phyloP scores from a whole-genome alignment of 2,113 vertebrate species.

The Nannospalax galili region DNA sequence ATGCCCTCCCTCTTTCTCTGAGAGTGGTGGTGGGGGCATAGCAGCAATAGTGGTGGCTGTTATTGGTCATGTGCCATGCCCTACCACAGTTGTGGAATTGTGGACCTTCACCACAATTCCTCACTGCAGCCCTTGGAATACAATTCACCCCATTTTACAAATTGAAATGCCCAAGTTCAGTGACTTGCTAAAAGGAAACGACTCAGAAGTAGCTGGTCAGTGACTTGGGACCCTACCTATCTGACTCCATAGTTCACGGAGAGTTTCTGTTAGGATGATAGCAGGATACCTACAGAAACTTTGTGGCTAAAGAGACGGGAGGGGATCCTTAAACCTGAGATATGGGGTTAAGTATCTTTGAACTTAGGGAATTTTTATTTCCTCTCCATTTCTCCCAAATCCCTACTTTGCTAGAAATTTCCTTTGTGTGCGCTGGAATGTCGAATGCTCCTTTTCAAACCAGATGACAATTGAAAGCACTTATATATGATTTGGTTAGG shows the following conservation, averaged over 20 bases:
- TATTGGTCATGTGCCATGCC: background rate
- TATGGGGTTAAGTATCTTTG: fast-evolving
- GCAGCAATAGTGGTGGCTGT: too few relatives aligned
- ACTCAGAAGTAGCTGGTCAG: background rate
- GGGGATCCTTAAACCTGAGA: background rate
- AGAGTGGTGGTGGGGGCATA: background rate
- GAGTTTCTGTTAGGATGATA: background rate
- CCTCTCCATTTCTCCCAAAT: background rate
- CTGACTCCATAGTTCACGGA: background rate
- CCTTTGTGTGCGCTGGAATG: background rate
- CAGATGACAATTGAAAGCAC: background rate
- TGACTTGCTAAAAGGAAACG: background rate
- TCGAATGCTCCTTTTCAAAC: background rate
- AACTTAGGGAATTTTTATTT: background rate
- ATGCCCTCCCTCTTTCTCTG: background rate
- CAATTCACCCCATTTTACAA: background rate
- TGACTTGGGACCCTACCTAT: background rate
- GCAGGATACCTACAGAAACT: background rate
- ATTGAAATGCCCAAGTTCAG: background rate
- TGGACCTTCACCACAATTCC: background rate
- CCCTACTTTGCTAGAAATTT: background rate
- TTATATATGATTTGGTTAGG: background rate
- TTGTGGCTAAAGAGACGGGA: background rate
- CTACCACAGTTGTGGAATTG: too few relatives aligned
- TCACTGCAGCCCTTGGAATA: background rate